Evolutionary conservation across 2,797 vertebrate species (phyloP), one percentile per base, ranked within the genome.

Genomic region (Acipenser oxyrinchus): DNA sequence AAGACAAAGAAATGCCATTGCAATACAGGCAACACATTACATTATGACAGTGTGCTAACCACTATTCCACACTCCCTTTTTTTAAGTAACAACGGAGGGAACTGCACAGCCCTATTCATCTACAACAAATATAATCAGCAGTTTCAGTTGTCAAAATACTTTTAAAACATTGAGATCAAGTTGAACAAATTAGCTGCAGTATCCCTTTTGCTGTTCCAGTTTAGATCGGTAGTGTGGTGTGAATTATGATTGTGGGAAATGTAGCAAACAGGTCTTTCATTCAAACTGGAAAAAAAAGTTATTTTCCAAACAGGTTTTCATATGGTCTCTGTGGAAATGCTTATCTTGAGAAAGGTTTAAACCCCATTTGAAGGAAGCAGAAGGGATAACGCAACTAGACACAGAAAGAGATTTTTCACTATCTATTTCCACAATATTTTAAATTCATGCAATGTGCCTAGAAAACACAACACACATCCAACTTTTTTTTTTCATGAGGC

Each of bases 101-200:
- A 60, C 13, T 60, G 63, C 13, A 49, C 60, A 70, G 37, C 49
- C 52, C 49, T 10, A 11, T 53, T 49, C 60, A 70, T 79, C 72
- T 13, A 73, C 49, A 72, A 76, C 73, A 74, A 70, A 69, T 37
- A 37, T 37, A 37, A 60, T 48, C 63, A 71, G 75, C 76, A 78
- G 65, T 13, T 58, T 11, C 83, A 83, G 83, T 83, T 78, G 60
- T 65, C 49, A 63, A 63, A 62, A 49, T 48, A 13, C 55, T 11
- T 65, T 75, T 18, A 68, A 79, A 76, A 74, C 75, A 71, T 71
- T 85, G 82, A 86, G 79, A 78, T 87, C 84, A 86, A 78, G 75
- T 60, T 67, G 65, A 67, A 64, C 15, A 58, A 51, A 18, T 74
- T 77, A 80, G 76, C 74, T 77, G 80, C 59, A 72, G 74, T 76